These are phyloP conservation scores for Clarias fuscus DNA, from an alignment of 2,797 vertebrate genomes.

Conservation along the genomic window DNA sequence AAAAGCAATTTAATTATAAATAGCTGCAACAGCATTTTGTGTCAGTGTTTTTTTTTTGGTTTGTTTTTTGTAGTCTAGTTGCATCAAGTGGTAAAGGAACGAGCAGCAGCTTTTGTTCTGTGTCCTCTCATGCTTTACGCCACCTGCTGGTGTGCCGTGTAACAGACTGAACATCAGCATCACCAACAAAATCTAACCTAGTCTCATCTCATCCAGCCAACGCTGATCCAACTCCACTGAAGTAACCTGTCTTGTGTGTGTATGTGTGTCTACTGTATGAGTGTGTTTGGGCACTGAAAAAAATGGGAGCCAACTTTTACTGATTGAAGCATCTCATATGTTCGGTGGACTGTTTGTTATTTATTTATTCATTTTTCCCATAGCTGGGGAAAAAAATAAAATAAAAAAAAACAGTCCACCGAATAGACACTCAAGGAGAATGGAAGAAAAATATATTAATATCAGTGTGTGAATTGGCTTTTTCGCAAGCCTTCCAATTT, in stretches of 20 bases:
- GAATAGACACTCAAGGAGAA: not conserved
- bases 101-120: not conserved
- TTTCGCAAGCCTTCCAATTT: not conserved
- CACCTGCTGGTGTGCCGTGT: constrained; percentile 13
- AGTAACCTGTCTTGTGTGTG: not conserved
- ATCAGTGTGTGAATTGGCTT: not conserved
- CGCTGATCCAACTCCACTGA: not conserved
- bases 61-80: not conserved
- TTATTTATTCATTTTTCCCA: too few relatives aligned
- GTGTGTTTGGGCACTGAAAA: not conserved
- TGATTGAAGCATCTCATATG: not conserved
- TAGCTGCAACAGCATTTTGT: not conserved
- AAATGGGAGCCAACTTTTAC: constrained; percentile 36
- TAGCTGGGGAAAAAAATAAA: too few relatives aligned
- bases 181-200: not conserved
- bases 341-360: too few relatives aligned
- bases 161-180: constrained; percentile 21
- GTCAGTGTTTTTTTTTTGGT: not conserved
- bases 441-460: not conserved
- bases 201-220: not conserved
- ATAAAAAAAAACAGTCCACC: not conserved
- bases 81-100: not conserved
- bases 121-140: constrained; percentile 14
- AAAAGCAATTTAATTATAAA: not conserved
- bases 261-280: not conserved